These are phyloP conservation scores for Cosmia pyralina DNA, from an alignment of 2,888 invertebrate species.

Conservation along the genomic window DNA sequence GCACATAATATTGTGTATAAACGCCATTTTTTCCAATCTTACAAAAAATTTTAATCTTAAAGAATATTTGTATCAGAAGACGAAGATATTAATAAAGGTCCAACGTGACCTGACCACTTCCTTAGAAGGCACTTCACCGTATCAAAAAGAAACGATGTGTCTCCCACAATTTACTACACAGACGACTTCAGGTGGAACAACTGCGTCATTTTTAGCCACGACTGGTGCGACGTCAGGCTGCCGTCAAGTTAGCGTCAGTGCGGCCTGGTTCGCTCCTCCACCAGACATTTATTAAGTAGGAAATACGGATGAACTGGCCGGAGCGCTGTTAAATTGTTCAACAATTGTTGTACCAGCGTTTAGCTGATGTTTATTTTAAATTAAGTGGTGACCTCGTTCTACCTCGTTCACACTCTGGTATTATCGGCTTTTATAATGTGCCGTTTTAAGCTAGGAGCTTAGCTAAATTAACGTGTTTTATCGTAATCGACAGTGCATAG, in stretches of 20 bases:
- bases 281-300: conserved; percentile 84
- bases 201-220: conserved; percentile 80
- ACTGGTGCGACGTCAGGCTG: conserved; percentile 73
- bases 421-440: conserved; percentile 43
- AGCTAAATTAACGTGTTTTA: conserved; percentile 24
- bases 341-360: conserved; percentile 69
- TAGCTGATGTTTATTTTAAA: conserved; percentile 61
- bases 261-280: conserved; percentile 67
- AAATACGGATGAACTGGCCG: conserved; percentile 74
- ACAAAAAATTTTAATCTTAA: background rate
- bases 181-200: conserved; percentile 66
- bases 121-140: conserved; percentile 6
- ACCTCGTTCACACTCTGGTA: conserved; percentile 53
- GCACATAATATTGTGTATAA: background rate
- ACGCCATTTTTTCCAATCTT: background rate
- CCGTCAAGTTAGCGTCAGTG: conserved; percentile 83
- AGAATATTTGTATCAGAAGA: conserved; percentile 11
- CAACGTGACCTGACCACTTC: conserved; percentile 8
- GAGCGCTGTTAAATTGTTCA: conserved; percentile 69
- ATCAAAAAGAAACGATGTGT: conserved; percentile 48
- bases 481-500: conserved; percentile 16
- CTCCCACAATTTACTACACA: conserved; percentile 61
- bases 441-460: conserved; percentile 29
- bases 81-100: background rate
- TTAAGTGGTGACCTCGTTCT: conserved; percentile 55